Conservation (phyloP, 53 echinoderm and acorn worm species). For the Holothuria leucospilota region DNA sequence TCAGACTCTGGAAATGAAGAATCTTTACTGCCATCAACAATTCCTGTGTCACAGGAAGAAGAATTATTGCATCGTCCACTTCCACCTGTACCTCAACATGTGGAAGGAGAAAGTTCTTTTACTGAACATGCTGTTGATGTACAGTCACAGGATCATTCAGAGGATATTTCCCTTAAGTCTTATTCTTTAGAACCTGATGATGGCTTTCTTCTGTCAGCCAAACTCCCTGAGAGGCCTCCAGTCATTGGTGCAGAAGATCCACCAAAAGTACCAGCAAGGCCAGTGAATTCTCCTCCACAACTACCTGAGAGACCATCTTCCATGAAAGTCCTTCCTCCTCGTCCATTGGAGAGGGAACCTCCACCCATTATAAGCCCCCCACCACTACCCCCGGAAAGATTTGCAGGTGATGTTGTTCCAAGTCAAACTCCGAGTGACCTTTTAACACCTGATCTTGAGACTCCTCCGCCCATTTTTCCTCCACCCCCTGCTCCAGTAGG, state of each 20-base stretch:
- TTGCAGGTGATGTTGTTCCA: background rate
- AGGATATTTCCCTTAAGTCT: background rate
- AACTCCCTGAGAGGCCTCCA: slow-evolving; percentile 26
- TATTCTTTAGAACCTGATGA: background rate
- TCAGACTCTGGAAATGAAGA: too few relatives aligned
- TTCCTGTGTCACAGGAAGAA: background rate
- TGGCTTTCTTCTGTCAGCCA: background rate
- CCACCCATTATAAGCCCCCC: background rate
- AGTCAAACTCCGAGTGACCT: background rate
- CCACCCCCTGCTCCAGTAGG: background rate
- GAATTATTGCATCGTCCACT: slow-evolving; percentile 29
- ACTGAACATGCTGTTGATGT: background rate
- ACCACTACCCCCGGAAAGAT: slow-evolving; percentile 1
- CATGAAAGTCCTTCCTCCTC: background rate
- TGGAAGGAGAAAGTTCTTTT: background rate
- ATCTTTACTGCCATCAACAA: background rate
- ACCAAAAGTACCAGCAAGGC: slow-evolving; percentile 24
- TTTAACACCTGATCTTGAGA: background rate
- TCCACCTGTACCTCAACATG: slow-evolving; percentile 15
- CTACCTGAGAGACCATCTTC: background rate
- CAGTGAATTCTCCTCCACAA: background rate
- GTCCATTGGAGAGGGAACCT: background rate
- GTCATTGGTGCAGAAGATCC: slow-evolving; percentile 36
- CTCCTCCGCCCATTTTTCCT: slow-evolving; percentile 3
- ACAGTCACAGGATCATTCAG: background rate